A percentile compares a stretch with the other conserved stretches of the same genome.
These are phyloP conservation scores for Biston betularia DNA, from an alignment of 2,888 invertebrate species.

Conservation along the genomic window DNA sequence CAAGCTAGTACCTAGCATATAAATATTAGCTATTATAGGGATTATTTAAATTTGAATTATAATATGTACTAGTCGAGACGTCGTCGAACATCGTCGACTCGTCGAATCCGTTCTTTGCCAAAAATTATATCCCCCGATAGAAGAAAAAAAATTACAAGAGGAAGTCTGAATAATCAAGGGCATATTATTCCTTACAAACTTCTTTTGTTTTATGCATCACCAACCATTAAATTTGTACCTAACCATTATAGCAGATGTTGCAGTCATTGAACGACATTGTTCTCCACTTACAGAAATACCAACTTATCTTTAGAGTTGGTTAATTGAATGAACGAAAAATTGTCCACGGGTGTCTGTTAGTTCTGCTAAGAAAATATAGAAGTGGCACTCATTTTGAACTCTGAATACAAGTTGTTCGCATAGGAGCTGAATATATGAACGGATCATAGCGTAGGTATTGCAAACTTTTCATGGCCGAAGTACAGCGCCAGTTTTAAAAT, in stretches of 20 bases:
- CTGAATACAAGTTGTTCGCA: conserved; percentile 1
- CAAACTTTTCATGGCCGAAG: conserved; percentile 79
- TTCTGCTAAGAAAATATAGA: background rate
- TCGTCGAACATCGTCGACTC: no score
- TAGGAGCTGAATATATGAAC: conserved; percentile 17
- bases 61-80: no score
- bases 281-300: conserved; percentile 30
- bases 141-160: no score
- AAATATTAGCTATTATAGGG: no score
- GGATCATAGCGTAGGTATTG: conserved; percentile 53
- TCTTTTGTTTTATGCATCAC: background rate
- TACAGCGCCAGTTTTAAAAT: conserved; percentile 77
- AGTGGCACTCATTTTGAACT: background rate
- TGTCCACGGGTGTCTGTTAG: background rate
- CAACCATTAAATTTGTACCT: conserved; percentile 48
- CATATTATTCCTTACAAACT: background rate
- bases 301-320: background rate
- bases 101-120: no score
- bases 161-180: no score
- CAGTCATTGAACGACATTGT: conserved; percentile 77
- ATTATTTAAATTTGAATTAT: no score
- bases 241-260: conserved; percentile 24
- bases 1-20: no score
- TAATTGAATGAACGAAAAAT: background rate
- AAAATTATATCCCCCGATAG: no score